Percentiles rank a stretch among this genome's conserved stretches.
These are phyloP conservation scores for Lepisosteus osseus DNA, from an alignment of 2,113 vertebrate species.

Conservation along the genomic window DNA sequence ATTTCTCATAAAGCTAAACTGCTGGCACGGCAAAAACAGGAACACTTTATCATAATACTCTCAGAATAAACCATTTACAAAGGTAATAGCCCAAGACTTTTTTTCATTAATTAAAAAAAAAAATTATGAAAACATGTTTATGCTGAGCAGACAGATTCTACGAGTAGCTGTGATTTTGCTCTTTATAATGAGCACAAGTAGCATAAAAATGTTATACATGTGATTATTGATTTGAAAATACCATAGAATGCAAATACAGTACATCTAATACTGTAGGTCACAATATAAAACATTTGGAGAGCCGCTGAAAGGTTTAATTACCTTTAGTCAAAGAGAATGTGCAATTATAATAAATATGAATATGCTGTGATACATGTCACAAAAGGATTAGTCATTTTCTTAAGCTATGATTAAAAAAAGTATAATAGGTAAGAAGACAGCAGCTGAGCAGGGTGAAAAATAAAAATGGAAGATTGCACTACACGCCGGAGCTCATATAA, in stretches of 20 bases:
- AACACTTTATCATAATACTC: not conserved
- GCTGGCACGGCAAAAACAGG: not conserved
- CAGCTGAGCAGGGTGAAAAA: too few species aligned
- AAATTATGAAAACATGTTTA: constrained; percentile 6
- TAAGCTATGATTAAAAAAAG: too few species aligned
- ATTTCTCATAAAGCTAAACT: too few species aligned
- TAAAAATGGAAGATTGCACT: too few species aligned
- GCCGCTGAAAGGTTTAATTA: not conserved
- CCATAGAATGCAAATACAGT: not conserved
- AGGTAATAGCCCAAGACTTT: constrained; percentile 5
- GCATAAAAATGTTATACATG: not conserved
- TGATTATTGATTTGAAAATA: not conserved
- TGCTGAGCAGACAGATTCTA: constrained; percentile 12
- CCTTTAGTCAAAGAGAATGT: not conserved
- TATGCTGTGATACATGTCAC: too few species aligned
- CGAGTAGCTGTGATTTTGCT: not conserved
- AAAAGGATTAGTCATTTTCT: too few species aligned
- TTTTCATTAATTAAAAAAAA: not conserved
- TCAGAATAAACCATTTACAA: constrained; percentile 17
- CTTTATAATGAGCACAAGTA: not conserved
- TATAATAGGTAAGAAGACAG: too few species aligned
- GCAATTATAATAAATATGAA: too few species aligned
- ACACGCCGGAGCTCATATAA: too few species aligned
- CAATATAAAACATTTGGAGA: not conserved
- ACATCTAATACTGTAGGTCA: not conserved